These are phyloP conservation scores for Hyaena hyaena DNA, from an alignment of 2,113 vertebrate species.

Conservation along the genomic window DNA sequence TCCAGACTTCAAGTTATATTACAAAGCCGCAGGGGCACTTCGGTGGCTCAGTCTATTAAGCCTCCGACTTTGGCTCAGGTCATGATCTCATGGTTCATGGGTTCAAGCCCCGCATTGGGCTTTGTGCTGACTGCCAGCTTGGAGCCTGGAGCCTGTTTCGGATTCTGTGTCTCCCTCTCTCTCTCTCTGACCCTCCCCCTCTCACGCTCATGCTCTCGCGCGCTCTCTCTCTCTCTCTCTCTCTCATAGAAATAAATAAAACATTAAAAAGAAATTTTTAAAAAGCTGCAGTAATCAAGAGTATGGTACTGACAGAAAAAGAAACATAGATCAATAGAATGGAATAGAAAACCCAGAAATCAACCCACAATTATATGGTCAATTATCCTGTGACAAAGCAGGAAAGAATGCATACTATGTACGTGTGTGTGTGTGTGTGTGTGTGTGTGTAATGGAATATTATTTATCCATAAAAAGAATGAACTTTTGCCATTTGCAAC, in stretches of 20 bases:
- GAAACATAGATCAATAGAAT: neutral
- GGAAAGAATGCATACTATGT: neutral
- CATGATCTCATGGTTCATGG: too few species aligned
- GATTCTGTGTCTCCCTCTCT: too few species aligned
- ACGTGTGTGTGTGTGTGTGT: rapidly evolving
- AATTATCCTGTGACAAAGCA: neutral
- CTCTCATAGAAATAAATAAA: too few species aligned
- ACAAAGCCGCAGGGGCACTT: neutral
- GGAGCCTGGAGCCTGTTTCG: too few species aligned
- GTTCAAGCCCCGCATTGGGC: too few species aligned
- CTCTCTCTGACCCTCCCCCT: too few species aligned
- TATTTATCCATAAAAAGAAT: neutral
- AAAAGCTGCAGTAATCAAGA: neutral
- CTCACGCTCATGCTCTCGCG: too few species aligned
- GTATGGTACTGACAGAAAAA: neutral
- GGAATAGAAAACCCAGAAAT: neutral
- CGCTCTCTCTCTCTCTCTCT: too few species aligned
- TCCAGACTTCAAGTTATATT: neutral
- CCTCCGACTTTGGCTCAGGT: too few species aligned
- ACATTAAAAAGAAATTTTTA: too few species aligned
- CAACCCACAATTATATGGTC: neutral
- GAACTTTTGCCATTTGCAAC: neutral
- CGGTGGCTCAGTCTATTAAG: too few species aligned
- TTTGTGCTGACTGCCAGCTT: too few species aligned
- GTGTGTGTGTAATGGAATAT: neutral